Evolutionary conservation across 2,888 invertebrate species (phyloP).

Genomic region (Mantis religiosa): DNA sequence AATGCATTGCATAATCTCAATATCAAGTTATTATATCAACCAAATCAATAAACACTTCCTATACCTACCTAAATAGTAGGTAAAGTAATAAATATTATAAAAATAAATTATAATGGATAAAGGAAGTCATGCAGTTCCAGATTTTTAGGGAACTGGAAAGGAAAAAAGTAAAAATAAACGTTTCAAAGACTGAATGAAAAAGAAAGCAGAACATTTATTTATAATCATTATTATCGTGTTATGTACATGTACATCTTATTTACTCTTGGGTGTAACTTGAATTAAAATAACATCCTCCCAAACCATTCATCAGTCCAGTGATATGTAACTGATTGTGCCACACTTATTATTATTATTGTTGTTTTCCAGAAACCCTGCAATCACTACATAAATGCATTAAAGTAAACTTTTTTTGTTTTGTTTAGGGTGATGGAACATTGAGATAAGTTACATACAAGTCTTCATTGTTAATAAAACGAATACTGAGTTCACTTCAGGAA

Average conservation of each 20-base stretch:
- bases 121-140: background rate
- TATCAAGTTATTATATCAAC: no score
- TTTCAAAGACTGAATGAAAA: background rate
- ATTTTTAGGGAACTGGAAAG: background rate
- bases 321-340: conserved; percentile 33
- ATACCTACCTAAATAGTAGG: background rate
- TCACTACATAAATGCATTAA: background rate
- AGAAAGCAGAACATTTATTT: conserved; percentile 33
- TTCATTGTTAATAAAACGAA: background rate
- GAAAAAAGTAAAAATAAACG: no score
- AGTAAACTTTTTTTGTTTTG: background rate
- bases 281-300: background rate
- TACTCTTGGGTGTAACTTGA: conserved; percentile 7
- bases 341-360: conserved; percentile 19
- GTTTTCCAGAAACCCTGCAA: background rate
- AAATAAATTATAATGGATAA: background rate
- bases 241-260: conserved; percentile 26
- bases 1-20: no score
- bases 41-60: no score
- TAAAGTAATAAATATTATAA: background rate
- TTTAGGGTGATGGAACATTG: background rate
- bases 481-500: background rate
- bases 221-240: conserved; percentile 22
- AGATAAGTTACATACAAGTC: background rate
- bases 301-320: conserved; percentile 12